phyloP scores from a whole-genome alignment of 1,140 invertebrate species.

The Zeugodacus cucurbitae region DNA sequence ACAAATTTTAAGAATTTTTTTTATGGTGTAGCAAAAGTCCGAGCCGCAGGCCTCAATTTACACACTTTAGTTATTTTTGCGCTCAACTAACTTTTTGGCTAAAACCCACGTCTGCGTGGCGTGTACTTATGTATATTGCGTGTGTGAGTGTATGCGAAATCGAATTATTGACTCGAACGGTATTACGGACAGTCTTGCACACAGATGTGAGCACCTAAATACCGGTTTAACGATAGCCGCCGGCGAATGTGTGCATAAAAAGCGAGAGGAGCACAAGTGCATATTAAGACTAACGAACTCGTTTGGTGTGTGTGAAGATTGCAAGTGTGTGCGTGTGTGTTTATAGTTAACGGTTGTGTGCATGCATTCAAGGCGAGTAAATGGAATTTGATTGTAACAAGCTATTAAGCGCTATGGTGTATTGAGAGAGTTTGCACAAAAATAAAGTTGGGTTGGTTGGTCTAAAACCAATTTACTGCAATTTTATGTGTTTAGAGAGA shows the following conservation, averaged over 20 bases:
- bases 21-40: no score
- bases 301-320: background rate
- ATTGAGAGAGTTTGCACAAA: no score
- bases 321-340: background rate
- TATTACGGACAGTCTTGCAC: background rate
- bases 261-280: background rate
- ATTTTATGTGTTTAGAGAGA: no score
- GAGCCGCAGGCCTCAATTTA: background rate
- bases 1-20: background rate
- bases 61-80: background rate
- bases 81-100: background rate
- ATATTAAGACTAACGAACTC: background rate
- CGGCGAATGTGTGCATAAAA: background rate
- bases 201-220: background rate
- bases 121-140: background rate
- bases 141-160: background rate
- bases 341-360: background rate
- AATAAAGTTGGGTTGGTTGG: no score
- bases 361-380: background rate
- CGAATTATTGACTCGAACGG: slow-evolving; percentile 21
- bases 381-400: background rate
- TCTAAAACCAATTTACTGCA: no score
- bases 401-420: background rate
- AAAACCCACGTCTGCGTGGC: background rate
- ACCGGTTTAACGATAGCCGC: background rate